A percentile compares a stretch with the other conserved stretches of the same genome.
Conservation (phyloP, 1,140 invertebrate genomes). For the Linepithema humile region DNA sequence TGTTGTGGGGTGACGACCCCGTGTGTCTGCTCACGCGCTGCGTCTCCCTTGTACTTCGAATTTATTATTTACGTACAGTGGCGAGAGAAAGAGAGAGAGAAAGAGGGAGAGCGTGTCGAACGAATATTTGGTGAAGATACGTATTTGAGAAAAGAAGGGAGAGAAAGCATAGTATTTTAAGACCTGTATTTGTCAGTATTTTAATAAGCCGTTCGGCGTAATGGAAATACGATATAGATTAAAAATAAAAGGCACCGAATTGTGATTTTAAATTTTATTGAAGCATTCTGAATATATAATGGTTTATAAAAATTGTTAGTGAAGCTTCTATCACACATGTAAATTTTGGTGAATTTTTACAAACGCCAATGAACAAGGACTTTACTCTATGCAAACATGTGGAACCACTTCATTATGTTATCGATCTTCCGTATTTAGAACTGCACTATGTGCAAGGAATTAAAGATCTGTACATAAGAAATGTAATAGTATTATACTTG, state of each 20-base stretch:
- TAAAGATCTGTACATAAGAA: constrained; percentile 14
- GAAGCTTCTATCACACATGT: too few relatives aligned
- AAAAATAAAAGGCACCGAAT: too few relatives aligned
- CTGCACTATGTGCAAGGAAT: not conserved
- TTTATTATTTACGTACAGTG: constrained; percentile 68
- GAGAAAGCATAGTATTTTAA: too few relatives aligned
- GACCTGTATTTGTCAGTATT: too few relatives aligned
- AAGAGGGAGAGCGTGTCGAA: constrained; percentile 19
- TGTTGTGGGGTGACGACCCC: constrained; percentile 62
- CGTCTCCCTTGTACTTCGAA: constrained; percentile 47
- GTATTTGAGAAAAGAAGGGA: constrained; percentile 19
- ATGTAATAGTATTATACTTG: too few relatives aligned
- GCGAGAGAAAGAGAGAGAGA: not conserved
- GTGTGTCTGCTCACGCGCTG: constrained; percentile 23
- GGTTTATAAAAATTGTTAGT: too few relatives aligned
- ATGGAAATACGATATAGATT: too few relatives aligned
- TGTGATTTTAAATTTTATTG: too few relatives aligned
- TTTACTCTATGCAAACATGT: not conserved
- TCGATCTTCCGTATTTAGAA: constrained; percentile 29
- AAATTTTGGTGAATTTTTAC: too few relatives aligned
- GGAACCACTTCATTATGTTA: not conserved
- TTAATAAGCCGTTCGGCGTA: too few relatives aligned
- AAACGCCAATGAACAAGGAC: not conserved
- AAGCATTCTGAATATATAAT: too few relatives aligned
- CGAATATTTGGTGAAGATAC: constrained; percentile 20